Evolutionary conservation across 2,888 invertebrate species (phyloP), one percentile per base, ranked within the genome.

Genomic region (Osmoderma eremita): DNA sequence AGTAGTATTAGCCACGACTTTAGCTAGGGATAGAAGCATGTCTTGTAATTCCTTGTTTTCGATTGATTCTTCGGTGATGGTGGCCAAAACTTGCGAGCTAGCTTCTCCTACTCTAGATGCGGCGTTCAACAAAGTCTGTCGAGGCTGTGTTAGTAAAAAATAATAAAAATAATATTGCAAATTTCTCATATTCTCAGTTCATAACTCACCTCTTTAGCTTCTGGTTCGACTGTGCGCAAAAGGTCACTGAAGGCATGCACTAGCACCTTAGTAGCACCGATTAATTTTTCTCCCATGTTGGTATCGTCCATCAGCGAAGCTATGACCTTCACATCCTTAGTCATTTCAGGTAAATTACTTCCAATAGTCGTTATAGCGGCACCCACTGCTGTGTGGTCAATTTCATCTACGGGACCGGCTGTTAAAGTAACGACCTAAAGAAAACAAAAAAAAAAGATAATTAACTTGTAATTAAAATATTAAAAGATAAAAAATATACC

Each of bases 351-450:
- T 73, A 99, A 86, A 79, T 98, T 98, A 76, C 91, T 94, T 36
- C 98, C 95, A 76, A 99, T 99, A 58, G 98, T 97, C 8, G 95
- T 95, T 70, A 99, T 97, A 24, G 98, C 98, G 0, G 97, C 95
- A 0, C 98, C 97, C 0, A 99, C 96, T 0, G 97, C 95, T 3
- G 93, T 94, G 80, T 97, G 95, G 82, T 98, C 97, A 6, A 97
- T 93, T 75, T 97, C 96, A 72, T 95, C 94, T 0, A 91, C 90
- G 0, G 90, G 85, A 2, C 90, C 90, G 83, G 84, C 75, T 68
- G 80, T 82, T 63, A 82, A 72, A 8, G 82, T 82, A 0, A 83
- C 83, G 1, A 79, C 82, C 76, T 77, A 66, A 53, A 65, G 36
- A 10, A 65, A 64, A 41, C 4, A 13, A 22, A 50, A 17, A 18